Base-by-base conservation (phyloP, 2,888 invertebrate genomes). In the Ophion costatus region DNA sequence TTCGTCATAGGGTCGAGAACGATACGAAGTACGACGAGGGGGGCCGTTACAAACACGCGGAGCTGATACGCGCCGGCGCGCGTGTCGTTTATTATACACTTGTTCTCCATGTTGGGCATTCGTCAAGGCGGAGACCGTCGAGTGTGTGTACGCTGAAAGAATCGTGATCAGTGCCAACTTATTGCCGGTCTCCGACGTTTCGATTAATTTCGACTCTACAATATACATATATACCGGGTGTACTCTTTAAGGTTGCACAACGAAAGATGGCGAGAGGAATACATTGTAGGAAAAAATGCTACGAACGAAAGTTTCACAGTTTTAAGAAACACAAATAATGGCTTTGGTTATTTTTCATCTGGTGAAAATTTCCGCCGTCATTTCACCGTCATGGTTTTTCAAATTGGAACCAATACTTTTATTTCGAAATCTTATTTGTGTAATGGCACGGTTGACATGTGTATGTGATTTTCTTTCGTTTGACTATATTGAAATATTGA, bases 81-180 rank as follows among this genome's bases (percentile, higher is more conserved):
- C 22, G 67, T 38, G 59, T n/a, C 59, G 56, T 38, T 59, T 56
- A 78, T 51, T 38, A 38, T 51, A 56, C 56, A 51, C 22, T n/a
- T 56, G 70, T 33, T 29, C 69, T 24, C 69, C 74, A 24, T 57
- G 74, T 79, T 70, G 22, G 69, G 74, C 69, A 57, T 64, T 75
- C 56, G 22, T 75, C 74, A 75, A 83, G 83, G 79, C 70, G 56
- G 20, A 75, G 17, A 67, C 17, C 42, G 51, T 83, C 78, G 57
- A 45, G 22, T 69, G 17, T 17, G 4, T 51, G 51, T 51, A 70
- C 79, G 74, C 69, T 69, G 22, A 42, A 74, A 74, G 78, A 79
- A 83, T 82, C 74, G 74, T 70, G 71, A 83, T 59, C 20, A 79
- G 33, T 22, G 79, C 61, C 29, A 33, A 74, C 42, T 77, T 74